Conservation (phyloP, 2,113 vertebrate species). For the Odobenus rosmarus region DNA sequence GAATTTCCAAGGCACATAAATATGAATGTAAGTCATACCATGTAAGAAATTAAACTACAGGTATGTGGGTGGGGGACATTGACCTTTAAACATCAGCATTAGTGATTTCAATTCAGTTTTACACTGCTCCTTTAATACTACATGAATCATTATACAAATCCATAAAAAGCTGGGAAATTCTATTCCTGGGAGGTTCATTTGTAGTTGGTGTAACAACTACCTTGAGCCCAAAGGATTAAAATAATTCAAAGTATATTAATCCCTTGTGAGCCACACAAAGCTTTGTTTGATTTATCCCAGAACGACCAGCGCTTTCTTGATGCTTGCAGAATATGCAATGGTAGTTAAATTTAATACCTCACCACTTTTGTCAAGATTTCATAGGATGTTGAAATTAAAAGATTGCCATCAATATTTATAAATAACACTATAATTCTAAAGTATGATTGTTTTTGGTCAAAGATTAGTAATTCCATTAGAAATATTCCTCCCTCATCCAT, state of each 20-base stretch:
- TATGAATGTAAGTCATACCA: not conserved
- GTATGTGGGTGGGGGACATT: not conserved
- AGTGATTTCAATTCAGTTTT: conserved; percentile 46
- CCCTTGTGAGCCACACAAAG: conserved; percentile 29
- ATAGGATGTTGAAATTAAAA: conserved; percentile 18
- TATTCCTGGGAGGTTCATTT: conserved; percentile 10
- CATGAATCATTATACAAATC: conserved; percentile 48
- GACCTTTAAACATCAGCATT: not conserved
- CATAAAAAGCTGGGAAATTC: conserved; percentile 22
- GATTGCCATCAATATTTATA: not conserved
- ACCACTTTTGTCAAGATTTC: not conserved
- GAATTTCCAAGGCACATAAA: not conserved
- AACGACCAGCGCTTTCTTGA: not conserved
- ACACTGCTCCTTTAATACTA: not conserved
- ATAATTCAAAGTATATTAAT: conserved; percentile 66
- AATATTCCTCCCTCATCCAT: not conserved
- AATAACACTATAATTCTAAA: not conserved
- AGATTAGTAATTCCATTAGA: not conserved
- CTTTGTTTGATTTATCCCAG: conserved; percentile 43
- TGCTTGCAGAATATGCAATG: not conserved
- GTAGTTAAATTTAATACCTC: conserved; percentile 10
- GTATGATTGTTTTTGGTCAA: not conserved
- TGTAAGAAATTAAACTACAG: not conserved
- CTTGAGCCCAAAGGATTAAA: conserved; percentile 51
- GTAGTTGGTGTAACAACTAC: conserved; percentile 38